Conservation (phyloP, 2,113 vertebrate genomes). For the Callopanchax toddi region DNA sequence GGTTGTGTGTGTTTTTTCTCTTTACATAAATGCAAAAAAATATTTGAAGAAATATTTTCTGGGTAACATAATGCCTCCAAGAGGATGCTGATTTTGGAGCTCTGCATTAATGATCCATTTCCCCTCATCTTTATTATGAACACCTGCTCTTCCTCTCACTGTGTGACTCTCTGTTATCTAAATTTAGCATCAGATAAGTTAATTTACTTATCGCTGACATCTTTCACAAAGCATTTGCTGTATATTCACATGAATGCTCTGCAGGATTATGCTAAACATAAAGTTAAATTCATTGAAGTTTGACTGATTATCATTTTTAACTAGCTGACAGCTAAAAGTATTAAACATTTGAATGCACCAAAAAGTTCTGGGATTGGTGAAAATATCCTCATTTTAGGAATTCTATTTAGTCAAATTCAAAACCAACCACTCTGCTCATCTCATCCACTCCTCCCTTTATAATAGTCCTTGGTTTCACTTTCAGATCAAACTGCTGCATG, state of each 20-base stretch:
- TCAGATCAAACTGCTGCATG: too few species aligned
- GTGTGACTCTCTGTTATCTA: constrained; percentile 2
- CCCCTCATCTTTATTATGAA: background rate
- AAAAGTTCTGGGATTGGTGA: too few species aligned
- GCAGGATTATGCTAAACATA: background rate
- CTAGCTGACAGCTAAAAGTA: too few species aligned
- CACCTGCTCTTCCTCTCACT: background rate
- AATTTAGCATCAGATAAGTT: constrained; percentile 6
- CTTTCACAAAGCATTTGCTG: background rate
- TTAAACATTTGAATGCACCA: too few species aligned
- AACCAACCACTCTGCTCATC: too few species aligned
- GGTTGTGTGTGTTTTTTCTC: background rate
- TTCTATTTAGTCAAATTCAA: too few species aligned
- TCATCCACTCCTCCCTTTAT: too few species aligned
- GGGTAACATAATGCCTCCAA: background rate
- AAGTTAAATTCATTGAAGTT: background rate
- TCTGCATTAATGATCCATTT: background rate
- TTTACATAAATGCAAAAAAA: background rate
- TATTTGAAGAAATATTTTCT: background rate
- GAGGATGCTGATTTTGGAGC: constrained; percentile 8
- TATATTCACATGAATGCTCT: background rate
- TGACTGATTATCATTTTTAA: too few species aligned
- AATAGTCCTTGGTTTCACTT: too few species aligned
- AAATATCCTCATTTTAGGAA: too few species aligned
- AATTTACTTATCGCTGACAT: constrained; percentile 8